phyloP scores from a whole-genome alignment of 2,888 invertebrate genomes.

The Eupithecia subfuscata region DNA sequence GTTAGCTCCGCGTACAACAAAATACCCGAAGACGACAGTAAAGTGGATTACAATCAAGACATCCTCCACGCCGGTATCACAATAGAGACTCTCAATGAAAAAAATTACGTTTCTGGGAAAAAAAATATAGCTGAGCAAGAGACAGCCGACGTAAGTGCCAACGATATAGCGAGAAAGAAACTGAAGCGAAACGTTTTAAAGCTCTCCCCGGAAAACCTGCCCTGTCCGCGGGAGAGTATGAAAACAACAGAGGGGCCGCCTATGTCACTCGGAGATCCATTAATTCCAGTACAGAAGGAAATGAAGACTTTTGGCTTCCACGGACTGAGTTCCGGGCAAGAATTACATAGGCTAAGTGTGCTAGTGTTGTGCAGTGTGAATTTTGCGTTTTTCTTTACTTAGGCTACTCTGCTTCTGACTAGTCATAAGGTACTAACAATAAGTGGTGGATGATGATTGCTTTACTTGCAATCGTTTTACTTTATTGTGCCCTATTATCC shows the following conservation, averaged over 20 bases:
- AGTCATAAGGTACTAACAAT: conserved; percentile 59
- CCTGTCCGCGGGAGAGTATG: conserved; percentile 70
- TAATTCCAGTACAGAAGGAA: conserved; percentile 78
- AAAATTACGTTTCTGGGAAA: conserved; percentile 67
- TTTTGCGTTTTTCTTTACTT: conserved; percentile 73
- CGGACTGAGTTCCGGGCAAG: conserved; percentile 62
- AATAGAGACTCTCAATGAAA: conserved; percentile 68
- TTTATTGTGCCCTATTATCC: not conserved
- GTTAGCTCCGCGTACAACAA: conserved; percentile 79
- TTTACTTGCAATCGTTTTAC: conserved; percentile 33
- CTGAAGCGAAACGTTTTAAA: conserved; percentile 72
- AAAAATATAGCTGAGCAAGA: conserved; percentile 58
- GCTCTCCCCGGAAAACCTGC: conserved; percentile 71
- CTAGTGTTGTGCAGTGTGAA: conserved; percentile 64
- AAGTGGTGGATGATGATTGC: conserved; percentile 51
- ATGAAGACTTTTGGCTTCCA: conserved; percentile 78
- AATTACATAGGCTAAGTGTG: conserved; percentile 47
- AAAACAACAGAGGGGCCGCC: conserved; percentile 70
- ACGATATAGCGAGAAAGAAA: conserved; percentile 64
- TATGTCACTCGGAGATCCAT: conserved; percentile 65
- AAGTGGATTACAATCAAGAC: conserved; percentile 69
- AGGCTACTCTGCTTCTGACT: conserved; percentile 54
- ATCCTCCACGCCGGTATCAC: conserved; percentile 70
- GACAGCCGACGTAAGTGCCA: conserved; percentile 53
- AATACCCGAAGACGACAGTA: conserved; percentile 66